Evolutionary conservation across 2,797 vertebrate species (phyloP), one percentile per base, ranked within the genome.

Genomic region (Garrulus glandarius): DNA sequence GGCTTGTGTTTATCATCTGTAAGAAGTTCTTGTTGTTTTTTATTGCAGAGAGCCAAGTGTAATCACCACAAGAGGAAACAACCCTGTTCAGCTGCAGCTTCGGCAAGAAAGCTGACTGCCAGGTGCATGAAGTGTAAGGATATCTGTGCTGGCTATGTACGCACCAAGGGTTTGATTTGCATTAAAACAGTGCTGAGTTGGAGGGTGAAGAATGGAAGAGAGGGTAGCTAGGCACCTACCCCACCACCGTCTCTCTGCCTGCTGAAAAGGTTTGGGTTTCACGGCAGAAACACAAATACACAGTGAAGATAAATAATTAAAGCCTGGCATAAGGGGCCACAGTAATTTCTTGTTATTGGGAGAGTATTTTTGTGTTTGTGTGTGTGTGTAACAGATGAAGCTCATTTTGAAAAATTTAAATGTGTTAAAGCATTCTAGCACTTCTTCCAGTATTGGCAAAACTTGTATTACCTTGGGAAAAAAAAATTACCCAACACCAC

Each of bases 251-350:
- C 2, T 34, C 78, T 78, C 85, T 81, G 76, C 24, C 84, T 36
- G 10, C 50, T 37, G 46, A 75, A 94, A 92, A 91, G 84, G 82
- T 87, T 96, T 93, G 60, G 55, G 72, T 93, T 91, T 97, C 96
- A 87, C 0, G 3, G 95, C 88, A 96, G 95, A 94, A 82, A 94
- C 80, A 77, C 81, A 88, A 93, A 95, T 84, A 87, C 89, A 75
- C 74, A 47, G 6, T 19, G 43, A 77, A 84, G 76, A 79, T 97
- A 84, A 96, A 96, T 97, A 95, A 95, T 96, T 94, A 79, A 95
- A 95, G 88, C 55, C 72, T 87, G 59, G 67, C 27, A 86, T 84
- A 63, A 69, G 2, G 3, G 83, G 61, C 69, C 64, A 44, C 70
- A 91, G 92, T 30, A 4, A 87, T 67, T 87, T 65, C 46, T 85